Evolutionary conservation across 2,113 vertebrate species (phyloP), one percentile per base, ranked within the genome.

Genomic region (Menura novaehollandiae): DNA sequence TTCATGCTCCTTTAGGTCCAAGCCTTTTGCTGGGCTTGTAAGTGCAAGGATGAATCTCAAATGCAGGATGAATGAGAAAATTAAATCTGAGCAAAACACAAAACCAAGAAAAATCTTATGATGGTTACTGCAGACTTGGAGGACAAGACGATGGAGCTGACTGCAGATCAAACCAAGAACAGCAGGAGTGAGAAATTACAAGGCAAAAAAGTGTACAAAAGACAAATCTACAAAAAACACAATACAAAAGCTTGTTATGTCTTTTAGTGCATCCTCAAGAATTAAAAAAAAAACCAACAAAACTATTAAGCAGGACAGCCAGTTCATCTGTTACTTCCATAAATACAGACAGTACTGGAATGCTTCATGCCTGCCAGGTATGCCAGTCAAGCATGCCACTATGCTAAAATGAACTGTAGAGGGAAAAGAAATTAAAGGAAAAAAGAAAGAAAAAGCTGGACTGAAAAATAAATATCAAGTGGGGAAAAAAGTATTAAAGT

Each of bases 391-490:
- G 69, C 93, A 59, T 82, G 66, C 33, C 78, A 88, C 66, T 79
- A 20, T 41, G 85, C 49, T 88, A 89, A 88, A 96, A 91, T 73
- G 71, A 88, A 64, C 74, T 76, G 85, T 23, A 37, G 37, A 79
- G 28, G 77, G 51, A 93, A 95, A 91, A 85, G 53, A 85, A 82
- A 76, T 91, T 85, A 88, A 88, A 91, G 58, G 56, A 35, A 87
- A 74, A 83, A 83, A 72, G 33, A 79, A 88, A 55, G 24, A 33
- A 73, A 91, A 77, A 71, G 12, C 5, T 56, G 39, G 63, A 68
- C 47, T 76, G 46, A 68, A 95, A 88, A 94, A 75, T 43, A 88
- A 94, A 75, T 60, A 89, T 37, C 27, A 43, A 91, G 13, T 16
- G 37, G 60, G 21, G 18, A 44, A 24, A 82, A 76, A 92, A 43